Percentiles rank a stretch among this genome's conserved stretches.
These are phyloP conservation scores for Marcusenius ussheri DNA, from an alignment of 2,113 vertebrate genomes.

Conservation along the genomic window DNA sequence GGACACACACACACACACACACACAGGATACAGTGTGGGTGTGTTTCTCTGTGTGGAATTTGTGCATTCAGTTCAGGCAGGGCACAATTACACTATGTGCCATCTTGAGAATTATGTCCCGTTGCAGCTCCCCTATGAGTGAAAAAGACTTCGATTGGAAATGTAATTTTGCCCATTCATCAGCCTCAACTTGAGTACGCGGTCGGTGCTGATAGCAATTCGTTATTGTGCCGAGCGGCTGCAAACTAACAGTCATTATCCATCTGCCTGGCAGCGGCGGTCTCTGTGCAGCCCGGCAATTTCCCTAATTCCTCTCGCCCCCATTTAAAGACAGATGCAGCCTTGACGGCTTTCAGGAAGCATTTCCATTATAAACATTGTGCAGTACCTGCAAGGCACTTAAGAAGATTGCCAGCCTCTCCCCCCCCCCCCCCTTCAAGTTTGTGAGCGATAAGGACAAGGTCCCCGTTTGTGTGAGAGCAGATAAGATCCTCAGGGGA, in stretches of 20 bases:
- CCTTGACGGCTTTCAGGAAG: not conserved
- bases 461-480: not conserved
- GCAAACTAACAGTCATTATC: not conserved
- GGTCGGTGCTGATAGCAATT: conserved; percentile 2
- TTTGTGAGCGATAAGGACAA: not conserved
- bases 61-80: not conserved
- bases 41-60: not conserved
- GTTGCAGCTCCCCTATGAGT: not conserved
- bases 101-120: not conserved
- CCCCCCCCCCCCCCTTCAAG: not conserved
- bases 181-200: not conserved
- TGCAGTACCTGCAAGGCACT: not conserved
- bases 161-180: conserved; percentile 12
- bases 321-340: not conserved
- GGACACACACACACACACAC: not conserved
- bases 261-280: not conserved
- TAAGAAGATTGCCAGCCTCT: not conserved
- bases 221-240: not conserved
- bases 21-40: not conserved
- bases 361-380: conserved; percentile 6
- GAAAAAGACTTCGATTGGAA: conserved; percentile 4
- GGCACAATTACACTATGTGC: not conserved
- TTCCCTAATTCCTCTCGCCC: not conserved
- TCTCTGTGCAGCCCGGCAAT: not conserved
- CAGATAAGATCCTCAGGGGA: not conserved